Evolutionary conservation across 2,113 vertebrate genomes (phyloP).

Genomic region (Dryoscopus gambensis): DNA sequence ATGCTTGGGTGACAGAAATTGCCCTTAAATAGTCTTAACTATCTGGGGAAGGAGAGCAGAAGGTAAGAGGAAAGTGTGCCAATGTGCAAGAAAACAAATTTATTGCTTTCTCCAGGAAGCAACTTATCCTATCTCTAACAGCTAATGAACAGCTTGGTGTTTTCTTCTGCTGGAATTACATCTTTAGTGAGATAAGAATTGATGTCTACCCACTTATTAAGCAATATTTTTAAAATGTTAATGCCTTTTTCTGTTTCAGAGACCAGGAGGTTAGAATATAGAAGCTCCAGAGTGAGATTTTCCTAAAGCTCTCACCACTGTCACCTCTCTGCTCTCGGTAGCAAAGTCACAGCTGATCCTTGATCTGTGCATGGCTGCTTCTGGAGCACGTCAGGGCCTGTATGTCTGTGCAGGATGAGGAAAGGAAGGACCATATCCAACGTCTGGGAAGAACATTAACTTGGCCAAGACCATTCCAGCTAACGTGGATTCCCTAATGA

Average conservation of each 20-base stretch:
- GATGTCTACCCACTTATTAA: background rate
- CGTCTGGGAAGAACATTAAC: background rate
- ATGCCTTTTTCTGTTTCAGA: background rate
- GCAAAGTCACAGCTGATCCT: background rate
- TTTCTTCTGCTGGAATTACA: background rate
- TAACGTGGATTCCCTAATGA: background rate
- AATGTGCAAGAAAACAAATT: background rate
- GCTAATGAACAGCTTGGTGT: background rate
- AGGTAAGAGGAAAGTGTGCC: background rate
- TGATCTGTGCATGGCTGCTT: background rate
- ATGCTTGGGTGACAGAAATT: background rate
- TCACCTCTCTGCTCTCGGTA: background rate
- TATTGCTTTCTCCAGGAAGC: background rate
- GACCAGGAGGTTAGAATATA: background rate
- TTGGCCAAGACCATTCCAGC: background rate
- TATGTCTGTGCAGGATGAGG: background rate
- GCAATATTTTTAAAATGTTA: background rate
- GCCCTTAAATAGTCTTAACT: background rate
- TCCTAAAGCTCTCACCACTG: background rate
- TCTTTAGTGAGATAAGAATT: background rate
- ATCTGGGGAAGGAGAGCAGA: background rate
- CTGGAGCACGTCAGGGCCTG: fast-evolving
- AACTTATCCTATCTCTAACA: background rate
- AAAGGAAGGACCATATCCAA: background rate
- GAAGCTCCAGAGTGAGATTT: background rate